Base-by-base conservation (phyloP, 2,797 vertebrate genomes). In the Trachops cirrhosus region DNA sequence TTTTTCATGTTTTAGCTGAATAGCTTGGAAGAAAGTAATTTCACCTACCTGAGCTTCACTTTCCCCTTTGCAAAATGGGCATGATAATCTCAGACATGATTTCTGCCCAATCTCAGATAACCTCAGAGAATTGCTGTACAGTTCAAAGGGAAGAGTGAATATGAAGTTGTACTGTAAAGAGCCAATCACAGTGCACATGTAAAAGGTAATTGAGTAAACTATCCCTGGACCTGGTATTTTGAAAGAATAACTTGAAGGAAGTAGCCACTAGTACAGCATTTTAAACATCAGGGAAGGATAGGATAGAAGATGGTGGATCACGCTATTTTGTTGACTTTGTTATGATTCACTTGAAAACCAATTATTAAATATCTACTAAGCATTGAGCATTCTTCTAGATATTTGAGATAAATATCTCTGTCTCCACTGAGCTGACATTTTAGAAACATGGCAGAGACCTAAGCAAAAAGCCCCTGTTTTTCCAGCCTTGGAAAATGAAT, bases 211-310 rank as follows among this genome's bases (percentile, higher is more conserved):
- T 89, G 64, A 89, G 79, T 89, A 64, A 70, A n/a, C 12, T n/a
- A n/a, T 89, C 34, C 70, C n/a, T 73, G 14, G 59, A 34, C 68
- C 57, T 94, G 64, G 77, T 54, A 80, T 88, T 91, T 73, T 93
- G 83, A 93, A 94, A 96, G 48, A 19, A 50, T 79, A 41, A 87
- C 41, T 95, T 87, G 39, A 94, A 95, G 32, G 44, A 85, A 97
- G 22, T 1, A 86, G 41, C 29, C 59, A 73, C 12, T 78, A 86
- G 78, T n/a, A 67, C 9, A 77, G 26, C 52, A 83, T 83, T 92
- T 94, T 90, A 90, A 93, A 96, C 21, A 92, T 44, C 44, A 37
- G 26, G 21, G 46, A n/a, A 91, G 2, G 22, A 88, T 84, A n/a
- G 34, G n/a, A 39, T 34, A 75, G 11, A 94, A 4, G 4, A 10